phyloP scores from a whole-genome alignment of 2,113 vertebrate species.

The Microtus montanus region DNA sequence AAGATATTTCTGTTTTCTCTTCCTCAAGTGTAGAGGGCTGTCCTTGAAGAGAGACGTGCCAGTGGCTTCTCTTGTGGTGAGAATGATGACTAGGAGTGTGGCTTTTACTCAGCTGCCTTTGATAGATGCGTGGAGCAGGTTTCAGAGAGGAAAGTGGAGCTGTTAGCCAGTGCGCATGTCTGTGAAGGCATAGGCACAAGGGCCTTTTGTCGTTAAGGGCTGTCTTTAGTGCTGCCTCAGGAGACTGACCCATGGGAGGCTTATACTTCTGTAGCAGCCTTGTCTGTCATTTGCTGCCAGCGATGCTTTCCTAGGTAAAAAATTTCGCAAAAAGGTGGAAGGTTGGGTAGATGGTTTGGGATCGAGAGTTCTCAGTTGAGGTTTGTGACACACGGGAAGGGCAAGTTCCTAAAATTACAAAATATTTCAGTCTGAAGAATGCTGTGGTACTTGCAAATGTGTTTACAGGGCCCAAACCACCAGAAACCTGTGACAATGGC shows the following conservation, averaged over 20 bases:
- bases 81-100: background rate
- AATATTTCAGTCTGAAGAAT: background rate
- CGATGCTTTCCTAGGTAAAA: background rate
- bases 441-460: background rate
- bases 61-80: background rate
- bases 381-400: background rate
- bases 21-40: background rate
- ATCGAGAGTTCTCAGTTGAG: background rate
- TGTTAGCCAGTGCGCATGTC: background rate
- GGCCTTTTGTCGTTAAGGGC: background rate
- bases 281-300: background rate
- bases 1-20: background rate
- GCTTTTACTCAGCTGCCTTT: background rate
- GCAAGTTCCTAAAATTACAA: background rate
- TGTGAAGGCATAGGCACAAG: background rate
- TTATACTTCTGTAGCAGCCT: background rate
- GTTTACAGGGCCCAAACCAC: background rate
- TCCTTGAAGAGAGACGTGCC: background rate
- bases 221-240: background rate
- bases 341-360: background rate
- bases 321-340: background rate
- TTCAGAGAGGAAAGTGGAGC: background rate
- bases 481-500: background rate
- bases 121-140: background rate
- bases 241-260: background rate